phyloP scores from a whole-genome alignment of 2,888 invertebrate species.

The Drepana falcataria region DNA sequence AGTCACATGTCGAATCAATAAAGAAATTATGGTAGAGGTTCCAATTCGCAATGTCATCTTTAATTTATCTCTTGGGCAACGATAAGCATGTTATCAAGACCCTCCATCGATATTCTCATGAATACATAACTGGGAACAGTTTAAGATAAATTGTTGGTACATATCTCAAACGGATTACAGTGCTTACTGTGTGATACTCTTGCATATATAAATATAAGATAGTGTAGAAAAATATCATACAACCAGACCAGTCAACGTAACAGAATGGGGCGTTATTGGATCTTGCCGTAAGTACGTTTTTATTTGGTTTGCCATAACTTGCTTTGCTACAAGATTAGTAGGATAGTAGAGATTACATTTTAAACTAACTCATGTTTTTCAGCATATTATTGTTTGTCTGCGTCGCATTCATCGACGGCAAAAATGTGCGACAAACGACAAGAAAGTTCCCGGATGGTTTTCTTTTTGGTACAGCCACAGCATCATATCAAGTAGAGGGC shows the following conservation, averaged over 20 bases:
- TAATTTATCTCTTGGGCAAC: no score
- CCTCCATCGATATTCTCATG: no score
- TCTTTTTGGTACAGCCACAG: slow-evolving; percentile 43
- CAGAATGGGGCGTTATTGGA: background rate
- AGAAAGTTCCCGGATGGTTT: slow-evolving; percentile 38
- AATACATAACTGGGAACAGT: no score
- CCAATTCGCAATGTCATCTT: no score
- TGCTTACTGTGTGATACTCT: background rate
- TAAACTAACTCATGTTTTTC: background rate
- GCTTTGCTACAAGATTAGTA: no score
- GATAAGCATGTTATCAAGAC: no score
- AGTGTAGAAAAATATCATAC: background rate
- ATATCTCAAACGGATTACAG: background rate
- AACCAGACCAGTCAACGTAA: background rate
- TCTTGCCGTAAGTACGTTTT: background rate
- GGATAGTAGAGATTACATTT: no score
- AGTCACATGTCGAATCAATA: no score
- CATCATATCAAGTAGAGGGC: slow-evolving; percentile 75
- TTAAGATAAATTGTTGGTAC: background rate
- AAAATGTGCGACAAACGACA: slow-evolving; percentile 12
- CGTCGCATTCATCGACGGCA: slow-evolving; percentile 26
- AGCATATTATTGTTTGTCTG: slow-evolving; percentile 7
- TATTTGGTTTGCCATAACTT: no score
- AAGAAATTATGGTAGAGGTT: no score
- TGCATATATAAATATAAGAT: background rate